These are phyloP conservation scores for Temnothorax longispinosus DNA, from an alignment of 1,140 invertebrate genomes.

Conservation along the genomic window DNA sequence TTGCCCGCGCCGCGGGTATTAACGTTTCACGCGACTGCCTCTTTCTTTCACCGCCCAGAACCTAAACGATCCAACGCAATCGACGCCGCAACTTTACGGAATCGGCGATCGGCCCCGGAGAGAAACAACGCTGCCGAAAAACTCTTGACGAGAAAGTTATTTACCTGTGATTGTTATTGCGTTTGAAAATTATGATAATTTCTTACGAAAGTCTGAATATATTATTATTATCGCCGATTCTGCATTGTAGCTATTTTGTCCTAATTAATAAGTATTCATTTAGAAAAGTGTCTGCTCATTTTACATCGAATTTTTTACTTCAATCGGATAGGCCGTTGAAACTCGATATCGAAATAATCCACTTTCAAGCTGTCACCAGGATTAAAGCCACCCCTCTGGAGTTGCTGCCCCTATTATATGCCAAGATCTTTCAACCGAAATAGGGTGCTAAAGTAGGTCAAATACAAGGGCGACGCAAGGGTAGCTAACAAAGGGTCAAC, in stretches of 20 bases:
- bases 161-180: neutral
- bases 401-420: slow-evolving; percentile 13
- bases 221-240: neutral
- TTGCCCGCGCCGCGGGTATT: slow-evolving; percentile 17
- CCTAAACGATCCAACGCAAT: slow-evolving; percentile 24
- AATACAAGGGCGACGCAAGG: slow-evolving; percentile 11
- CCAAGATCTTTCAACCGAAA: slow-evolving; percentile 48
- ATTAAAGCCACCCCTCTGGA: slow-evolving; percentile 24
- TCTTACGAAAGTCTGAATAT: neutral
- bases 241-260: no score
- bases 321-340: neutral
- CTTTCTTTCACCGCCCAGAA: slow-evolving; percentile 13
- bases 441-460: slow-evolving; percentile 51
- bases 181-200: neutral
- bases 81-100: neutral
- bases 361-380: slow-evolving; percentile 29
- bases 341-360: slow-evolving; percentile 11
- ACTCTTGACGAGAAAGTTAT: neutral
- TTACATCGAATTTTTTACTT: neutral
- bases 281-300: neutral
- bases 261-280: neutral
- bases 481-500: slow-evolving; percentile 29
- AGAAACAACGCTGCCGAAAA: neutral
- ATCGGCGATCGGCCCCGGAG: neutral
- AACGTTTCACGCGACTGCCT: slow-evolving; percentile 9